Evolutionary conservation across 1,140 invertebrate species (phyloP), one percentile per base, ranked within the genome.

Genomic region (Drosophila miranda): DNA sequence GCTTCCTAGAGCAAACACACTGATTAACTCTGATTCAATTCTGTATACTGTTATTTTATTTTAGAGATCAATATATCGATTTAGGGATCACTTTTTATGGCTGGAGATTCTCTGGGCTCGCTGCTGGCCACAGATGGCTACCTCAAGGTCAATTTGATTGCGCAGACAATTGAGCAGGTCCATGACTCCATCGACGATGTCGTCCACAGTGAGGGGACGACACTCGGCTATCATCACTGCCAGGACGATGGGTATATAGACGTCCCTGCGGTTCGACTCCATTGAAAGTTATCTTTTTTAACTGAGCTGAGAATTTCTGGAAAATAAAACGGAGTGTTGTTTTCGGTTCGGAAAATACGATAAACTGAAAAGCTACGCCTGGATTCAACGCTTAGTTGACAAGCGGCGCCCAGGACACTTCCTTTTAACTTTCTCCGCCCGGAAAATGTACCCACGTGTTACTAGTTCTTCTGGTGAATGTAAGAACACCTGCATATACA

Each of bases 141-240:
- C 50, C 11, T 11, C n/a, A 5, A 48, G 28, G 3, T 26, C 21
- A 9, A n/a, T 23, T 43, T 61, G 28, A 14, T 75, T 72, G 11
- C 44, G 42, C 30, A 73, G 62, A 0, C 67, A 73, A 8, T 16
- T 30, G 13, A 86, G 74, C 49, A 83, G 13, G 0, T 34, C 30
- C 6, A 51, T 50, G 6, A 83, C 49, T 6, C 51, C 67, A 19
- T 83, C 72, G 23, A 61, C 53, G 28, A 83, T 83, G 21, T 86
- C 76, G 43, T 83, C 80, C 44, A 86, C 8, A 3, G 76, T 69
- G 2, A 83, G 67, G 0, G 81, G 80, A 41, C 74, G 77, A 28
- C 75, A 75, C 30, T 86, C 68, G 43, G 62, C 57, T 6, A 86
- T 21, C 76, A 83, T 79, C 3, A 83, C 76, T 11, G 80, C 80